Evolutionary conservation across 2,113 vertebrate genomes (phyloP).

Genomic region (Forbesichthys papilliferus): DNA sequence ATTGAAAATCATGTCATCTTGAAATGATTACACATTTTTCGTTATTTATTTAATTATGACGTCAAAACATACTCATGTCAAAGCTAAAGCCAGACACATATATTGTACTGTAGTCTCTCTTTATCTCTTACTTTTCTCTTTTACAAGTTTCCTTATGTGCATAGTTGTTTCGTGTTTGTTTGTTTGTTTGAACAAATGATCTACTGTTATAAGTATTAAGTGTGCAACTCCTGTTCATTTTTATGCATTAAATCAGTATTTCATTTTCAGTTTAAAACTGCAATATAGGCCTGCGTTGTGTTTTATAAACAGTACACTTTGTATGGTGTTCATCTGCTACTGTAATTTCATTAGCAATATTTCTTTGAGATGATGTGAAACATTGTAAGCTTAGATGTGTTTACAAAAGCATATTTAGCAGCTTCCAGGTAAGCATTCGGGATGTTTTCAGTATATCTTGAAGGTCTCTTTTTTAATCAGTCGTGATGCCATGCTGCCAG

Average conservation of each 20-base stretch:
- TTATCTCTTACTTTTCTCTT: neutral
- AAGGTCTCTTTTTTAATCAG: slow-evolving; percentile 39
- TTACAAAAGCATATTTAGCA: slow-evolving; percentile 49
- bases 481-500: slow-evolving; percentile 40
- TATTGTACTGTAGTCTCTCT: slow-evolving; percentile 8
- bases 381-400: slow-evolving; percentile 8
- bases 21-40: slow-evolving; percentile 26
- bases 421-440: slow-evolving; percentile 54
- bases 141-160: too few relatives aligned
- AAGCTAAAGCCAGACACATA: slow-evolving; percentile 30
- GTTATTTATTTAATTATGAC: slow-evolving; percentile 18
- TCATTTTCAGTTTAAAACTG: too few relatives aligned
- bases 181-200: neutral
- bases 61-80: slow-evolving; percentile 33
- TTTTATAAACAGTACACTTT: too few relatives aligned
- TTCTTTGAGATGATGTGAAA: neutral
- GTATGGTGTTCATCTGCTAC: neutral
- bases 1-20: slow-evolving; percentile 21
- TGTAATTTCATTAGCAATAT: slow-evolving; percentile 7
- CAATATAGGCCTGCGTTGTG: too few relatives aligned
- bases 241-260: neutral
- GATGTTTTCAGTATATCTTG: slow-evolving; percentile 28
- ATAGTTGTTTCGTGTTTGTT: neutral
- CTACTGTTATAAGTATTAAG: neutral
- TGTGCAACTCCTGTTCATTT: neutral